These are phyloP conservation scores for Leptinotarsa juncta DNA, from an alignment of 2,888 invertebrate species.

Conservation along the genomic window DNA sequence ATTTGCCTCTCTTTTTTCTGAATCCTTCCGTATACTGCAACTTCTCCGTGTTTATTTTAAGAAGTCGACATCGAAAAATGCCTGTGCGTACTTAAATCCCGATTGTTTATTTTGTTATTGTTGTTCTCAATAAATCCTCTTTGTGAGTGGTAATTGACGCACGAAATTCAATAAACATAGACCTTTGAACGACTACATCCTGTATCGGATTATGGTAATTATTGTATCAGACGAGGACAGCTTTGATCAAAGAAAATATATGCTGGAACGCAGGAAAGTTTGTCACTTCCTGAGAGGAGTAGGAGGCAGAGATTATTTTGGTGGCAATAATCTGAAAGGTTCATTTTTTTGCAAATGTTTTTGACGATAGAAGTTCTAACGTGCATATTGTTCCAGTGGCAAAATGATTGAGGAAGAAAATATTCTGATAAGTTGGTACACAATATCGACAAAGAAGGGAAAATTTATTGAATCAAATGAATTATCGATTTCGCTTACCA, in stretches of 20 bases:
- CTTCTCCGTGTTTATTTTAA: conserved; percentile 1
- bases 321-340: too few relatives aligned
- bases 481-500: too few relatives aligned
- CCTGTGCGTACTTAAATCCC: neutral
- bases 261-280: neutral
- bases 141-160: conserved; percentile 13
- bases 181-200: conserved; percentile 7
- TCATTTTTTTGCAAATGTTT: too few relatives aligned
- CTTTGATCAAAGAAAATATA: neutral
- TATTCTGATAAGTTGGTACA: too few relatives aligned
- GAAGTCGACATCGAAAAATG: conserved; percentile 12
- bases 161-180: conserved; percentile 6
- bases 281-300: too few relatives aligned
- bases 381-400: too few relatives aligned
- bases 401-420: too few relatives aligned
- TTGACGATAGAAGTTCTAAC: too few relatives aligned
- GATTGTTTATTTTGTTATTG: conserved; percentile 15
- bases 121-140: conserved; percentile 8
- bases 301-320: too few relatives aligned
- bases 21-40: neutral
- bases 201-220: neutral
- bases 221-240: neutral
- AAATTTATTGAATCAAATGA: too few relatives aligned
- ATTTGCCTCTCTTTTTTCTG: neutral
- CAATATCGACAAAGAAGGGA: too few relatives aligned